Evolutionary conservation across 2,113 vertebrate genomes (phyloP), one percentile per base, ranked within the genome.

Genomic region (Apeltes quadracus): DNA sequence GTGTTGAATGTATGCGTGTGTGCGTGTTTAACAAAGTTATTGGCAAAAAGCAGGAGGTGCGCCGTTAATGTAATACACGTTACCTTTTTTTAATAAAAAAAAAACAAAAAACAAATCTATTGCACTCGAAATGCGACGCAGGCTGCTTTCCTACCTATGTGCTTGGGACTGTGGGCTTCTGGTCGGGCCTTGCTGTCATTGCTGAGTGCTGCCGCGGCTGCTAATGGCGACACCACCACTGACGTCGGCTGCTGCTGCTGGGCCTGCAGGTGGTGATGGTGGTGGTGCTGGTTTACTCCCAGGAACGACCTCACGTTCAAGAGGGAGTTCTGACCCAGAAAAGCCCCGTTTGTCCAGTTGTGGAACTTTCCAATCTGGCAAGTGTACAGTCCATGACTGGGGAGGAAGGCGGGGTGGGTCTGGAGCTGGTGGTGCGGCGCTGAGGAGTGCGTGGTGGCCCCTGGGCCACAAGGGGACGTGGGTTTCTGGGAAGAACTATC

Each of bases 321-420:
- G 92, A 99, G 93, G 29, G 97, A 97, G 90, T 96, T 97, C 90
- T 98, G 98, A 25, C 96, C 94, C 43, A 98, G 95, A 90, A 99
- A 98, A 36, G 96, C 96, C 58, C 98, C 95, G 68, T 96, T 98
- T 88, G 97, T 98, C 98, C 98, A 99, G 94, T 97, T 98, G 93
- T 98, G 96, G 90, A 99, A 98, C 93, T 99, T 99, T 83, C 98
- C 95, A 83, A 99, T 98, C 90, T 98, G 97, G 86, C 98, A 99
- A 0, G 98, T 99, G 92, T 99, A 99, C 72, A 99, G 98, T 98
- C 97, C 96, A 72, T 98, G 98, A 91, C 96, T 98, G 57, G 96
- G 95, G 43, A 99, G 95, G 83, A 99, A 99, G 79, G 98, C 98
- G 0, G 97, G 98, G 76, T 99, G 97, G 13, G 90, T 78, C 50